Evolutionary conservation across 2,113 vertebrate species (phyloP).

Genomic region (Litocranius walleri): DNA sequence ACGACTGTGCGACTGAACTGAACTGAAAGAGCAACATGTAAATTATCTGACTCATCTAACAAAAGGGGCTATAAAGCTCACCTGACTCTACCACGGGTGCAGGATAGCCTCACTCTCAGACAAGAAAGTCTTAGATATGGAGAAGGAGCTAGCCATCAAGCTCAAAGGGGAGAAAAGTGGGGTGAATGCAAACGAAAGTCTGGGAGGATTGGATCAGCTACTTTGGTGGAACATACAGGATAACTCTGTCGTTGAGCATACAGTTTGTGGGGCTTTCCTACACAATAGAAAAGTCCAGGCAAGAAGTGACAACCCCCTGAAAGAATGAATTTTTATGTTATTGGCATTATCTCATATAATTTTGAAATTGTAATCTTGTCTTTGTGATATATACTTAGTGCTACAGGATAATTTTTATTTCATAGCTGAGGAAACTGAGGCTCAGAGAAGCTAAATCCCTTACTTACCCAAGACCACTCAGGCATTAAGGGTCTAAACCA

Average conservation of each 20-base stretch:
- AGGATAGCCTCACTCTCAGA: neutral
- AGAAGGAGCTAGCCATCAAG: neutral
- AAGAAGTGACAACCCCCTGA: neutral
- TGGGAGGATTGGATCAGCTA: neutral
- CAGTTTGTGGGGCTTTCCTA: neutral
- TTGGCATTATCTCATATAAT: neutral
- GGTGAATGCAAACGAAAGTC: neutral
- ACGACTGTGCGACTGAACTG: neutral
- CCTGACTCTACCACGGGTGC: neutral
- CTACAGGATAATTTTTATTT: neutral
- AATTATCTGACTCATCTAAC: neutral
- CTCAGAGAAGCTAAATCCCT: neutral
- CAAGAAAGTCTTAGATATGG: neutral
- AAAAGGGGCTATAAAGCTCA: neutral
- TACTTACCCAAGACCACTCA: neutral
- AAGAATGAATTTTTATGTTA: neutral
- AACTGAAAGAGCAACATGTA: neutral
- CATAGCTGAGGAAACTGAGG: neutral
- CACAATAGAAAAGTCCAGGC: neutral
- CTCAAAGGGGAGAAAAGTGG: neutral
- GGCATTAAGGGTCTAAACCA: neutral
- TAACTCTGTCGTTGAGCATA: neutral
- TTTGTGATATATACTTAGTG: neutral
- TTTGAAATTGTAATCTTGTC: conserved; percentile 29
- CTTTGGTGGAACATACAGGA: neutral